phyloP scores from a whole-genome alignment of 2,888 invertebrate species.

The Metacarcinus magister region DNA sequence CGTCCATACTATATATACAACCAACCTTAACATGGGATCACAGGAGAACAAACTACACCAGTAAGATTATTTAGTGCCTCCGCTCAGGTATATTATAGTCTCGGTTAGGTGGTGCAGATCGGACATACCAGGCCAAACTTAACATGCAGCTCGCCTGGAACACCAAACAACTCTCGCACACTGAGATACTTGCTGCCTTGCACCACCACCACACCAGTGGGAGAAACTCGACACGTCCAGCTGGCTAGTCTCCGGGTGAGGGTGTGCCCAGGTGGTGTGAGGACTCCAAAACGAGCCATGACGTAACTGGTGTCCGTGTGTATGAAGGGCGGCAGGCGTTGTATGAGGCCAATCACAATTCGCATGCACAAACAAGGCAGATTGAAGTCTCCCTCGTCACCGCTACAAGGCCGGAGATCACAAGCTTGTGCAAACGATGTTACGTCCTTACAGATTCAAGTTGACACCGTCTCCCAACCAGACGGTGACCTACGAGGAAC shows the following conservation, averaged over 20 bases:
- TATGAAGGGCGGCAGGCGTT: background rate
- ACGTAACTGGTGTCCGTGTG: background rate
- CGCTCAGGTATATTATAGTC: background rate
- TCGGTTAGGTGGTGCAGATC: background rate
- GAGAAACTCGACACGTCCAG: background rate
- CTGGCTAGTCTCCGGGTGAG: background rate
- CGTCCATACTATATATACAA: background rate
- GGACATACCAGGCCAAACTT: background rate
- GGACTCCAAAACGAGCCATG: background rate
- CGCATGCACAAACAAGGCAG: conserved; percentile 26
- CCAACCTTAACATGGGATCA: no score
- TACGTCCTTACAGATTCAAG: background rate
- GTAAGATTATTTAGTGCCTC: no score
- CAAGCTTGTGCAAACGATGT: background rate
- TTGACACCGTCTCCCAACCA: background rate
- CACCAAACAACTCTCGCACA: background rate
- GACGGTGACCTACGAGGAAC: background rate
- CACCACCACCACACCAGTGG: background rate
- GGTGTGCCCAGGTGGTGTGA: background rate
- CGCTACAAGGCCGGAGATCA: background rate
- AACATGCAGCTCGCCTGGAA: background rate
- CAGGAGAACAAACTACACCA: no score
- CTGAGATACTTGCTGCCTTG: background rate
- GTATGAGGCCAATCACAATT: background rate
- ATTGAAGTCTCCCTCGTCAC: background rate